Evolutionary conservation across 2,797 vertebrate genomes (phyloP), one percentile per base, ranked within the genome.

Genomic region (Tadarida brasiliensis): DNA sequence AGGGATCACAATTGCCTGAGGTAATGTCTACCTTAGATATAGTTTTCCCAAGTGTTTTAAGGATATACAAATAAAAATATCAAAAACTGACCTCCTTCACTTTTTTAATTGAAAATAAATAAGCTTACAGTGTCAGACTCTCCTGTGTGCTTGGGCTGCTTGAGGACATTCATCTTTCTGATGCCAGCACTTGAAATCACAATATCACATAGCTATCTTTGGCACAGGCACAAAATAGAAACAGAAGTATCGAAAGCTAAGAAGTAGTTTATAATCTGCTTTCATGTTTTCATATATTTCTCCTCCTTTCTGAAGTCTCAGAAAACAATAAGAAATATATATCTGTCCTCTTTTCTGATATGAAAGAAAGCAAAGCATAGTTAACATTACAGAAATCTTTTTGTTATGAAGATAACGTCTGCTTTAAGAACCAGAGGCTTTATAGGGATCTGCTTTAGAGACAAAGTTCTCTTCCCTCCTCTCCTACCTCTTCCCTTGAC

Each of bases 1-100:
- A 44, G 65, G 49, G 65, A 94, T 82, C 51, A 93, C 35, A 94
- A 67, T 59, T 89, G 77, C 85, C 73, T 80, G 65, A n/a, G 54
- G 78, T 95, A 86, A 94, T 94, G 90, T 95, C 57, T 61, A 74
- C 54, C 61, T 90, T 68, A 74, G 65, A 81, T 84, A 51, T 16
- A 88, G 67, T 92, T 94, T 93, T 44, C 39, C 20, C 63, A 30
- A 44, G 30, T 93, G 39, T 87, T 92, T 90, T 88, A 86, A 94
- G 22, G 54, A 11, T 30, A 88, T 68, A 88, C 2, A 94, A 90
- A 86, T 39, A 96, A 94, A 78, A 76, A 54, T 28, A 82, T 95
- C 9, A 96, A 93, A 96, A 74, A 65, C 15, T n/a, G 1, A 74
- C 14, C 14, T 14, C 33, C 87, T 89, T 49, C 16, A 70, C 76